These are phyloP conservation scores for Aleiodes alternator DNA, from an alignment of 2,888 invertebrate species.

Conservation along the genomic window DNA sequence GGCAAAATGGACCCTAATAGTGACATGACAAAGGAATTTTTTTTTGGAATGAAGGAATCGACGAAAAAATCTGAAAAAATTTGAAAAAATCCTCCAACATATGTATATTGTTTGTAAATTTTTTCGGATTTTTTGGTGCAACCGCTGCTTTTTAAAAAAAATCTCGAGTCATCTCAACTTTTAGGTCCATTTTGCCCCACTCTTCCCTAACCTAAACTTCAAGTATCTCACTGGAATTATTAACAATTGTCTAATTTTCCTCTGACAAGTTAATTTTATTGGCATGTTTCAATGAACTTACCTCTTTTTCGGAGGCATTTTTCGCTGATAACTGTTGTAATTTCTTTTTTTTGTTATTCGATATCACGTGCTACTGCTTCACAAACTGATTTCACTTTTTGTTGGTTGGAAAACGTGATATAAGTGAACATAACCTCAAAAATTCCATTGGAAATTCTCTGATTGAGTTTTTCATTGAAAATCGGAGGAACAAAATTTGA, in stretches of 20 bases:
- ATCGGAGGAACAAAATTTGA: background rate
- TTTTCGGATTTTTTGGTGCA: too few species aligned
- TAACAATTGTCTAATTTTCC: background rate
- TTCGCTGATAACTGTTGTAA: background rate
- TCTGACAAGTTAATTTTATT: background rate
- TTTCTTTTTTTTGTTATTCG: background rate
- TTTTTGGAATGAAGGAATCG: too few species aligned
- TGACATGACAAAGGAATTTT: too few species aligned
- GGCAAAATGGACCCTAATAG: too few species aligned
- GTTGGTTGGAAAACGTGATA: conserved; percentile 17
- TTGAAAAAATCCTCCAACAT: too few species aligned
- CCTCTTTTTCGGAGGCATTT: conserved; percentile 13
- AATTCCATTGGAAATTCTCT: background rate
- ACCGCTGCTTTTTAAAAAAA: too few species aligned
- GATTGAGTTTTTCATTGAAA: background rate
- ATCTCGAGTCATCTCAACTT: too few species aligned
- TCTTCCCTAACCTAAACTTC: conserved; percentile 1
- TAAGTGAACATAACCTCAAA: conserved; percentile 47
- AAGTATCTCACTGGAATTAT: background rate
- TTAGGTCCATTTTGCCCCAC: too few species aligned
- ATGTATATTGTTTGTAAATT: too few species aligned
- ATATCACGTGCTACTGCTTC: background rate
- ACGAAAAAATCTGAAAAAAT: too few species aligned
- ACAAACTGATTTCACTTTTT: background rate
- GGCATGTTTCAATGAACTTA: background rate